Base-by-base conservation (phyloP, 1,140 invertebrate species). In the Hydropsyche tenuis region DNA sequence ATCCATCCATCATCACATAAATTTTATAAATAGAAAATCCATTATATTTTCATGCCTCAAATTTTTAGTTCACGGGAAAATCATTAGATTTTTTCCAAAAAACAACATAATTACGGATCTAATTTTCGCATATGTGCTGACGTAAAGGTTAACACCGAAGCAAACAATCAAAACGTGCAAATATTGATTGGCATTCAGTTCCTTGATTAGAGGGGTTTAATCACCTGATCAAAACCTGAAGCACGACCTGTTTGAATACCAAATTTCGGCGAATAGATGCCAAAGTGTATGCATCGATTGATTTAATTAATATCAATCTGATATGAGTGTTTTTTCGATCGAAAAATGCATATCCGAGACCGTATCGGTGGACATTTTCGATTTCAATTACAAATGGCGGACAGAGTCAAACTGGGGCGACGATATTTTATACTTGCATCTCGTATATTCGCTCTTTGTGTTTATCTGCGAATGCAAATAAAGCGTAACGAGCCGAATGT, bases 401-500 rank as follows among this genome's bases (percentile, higher is more conserved):
- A 22, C 20, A 27, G 18, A 53, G 51, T 53, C 14, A 20, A 53
- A 53, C 22, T 6, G 16, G 2, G 16, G 11, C 7, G 22, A 2
- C 3, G n/a, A 22, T 20, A 53, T 20, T 3, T 20, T 1, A 53
- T n/a, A n/a, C n/a, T n/a, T n/a, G n/a, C n/a, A n/a, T n/a, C n/a
- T n/a, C n/a, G n/a, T n/a, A n/a, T n/a, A n/a, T n/a, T n/a, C n/a
- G 9, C n/a, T 62, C 20, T 62, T 37, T 45, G 23, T 68, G 20
- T 68, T 68, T 68, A 68, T 68, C 45, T 62, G 6, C 23, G 45
- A 68, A 48, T 48, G 65, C 45, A 68, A 68, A 68, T 68, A 68
- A 22, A 48, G 65, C 63, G 63, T 66, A 66, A 66, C 30, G 42
- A 66, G 16, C 37, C n/a, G 22, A 43, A 66, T 43, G 42, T 43